A percentile compares a stretch with the other conserved stretches of the same genome.
phyloP scores from a whole-genome alignment of 1,140 invertebrate genomes.

The Drosophila bifasciata region DNA sequence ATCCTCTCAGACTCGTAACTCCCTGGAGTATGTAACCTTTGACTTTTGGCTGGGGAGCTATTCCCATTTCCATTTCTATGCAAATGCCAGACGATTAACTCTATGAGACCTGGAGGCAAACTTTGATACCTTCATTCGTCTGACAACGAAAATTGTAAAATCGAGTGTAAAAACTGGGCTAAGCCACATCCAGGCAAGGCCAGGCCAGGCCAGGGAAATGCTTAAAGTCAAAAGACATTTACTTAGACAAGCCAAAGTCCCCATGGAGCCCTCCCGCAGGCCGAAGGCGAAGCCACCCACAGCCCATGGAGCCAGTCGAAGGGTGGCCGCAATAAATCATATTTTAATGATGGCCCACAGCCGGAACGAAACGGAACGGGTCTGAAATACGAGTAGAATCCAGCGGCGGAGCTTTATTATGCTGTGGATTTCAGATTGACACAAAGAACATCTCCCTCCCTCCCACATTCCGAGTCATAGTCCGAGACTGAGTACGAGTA shows the following conservation, averaged over 20 bases:
- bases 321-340: constrained; percentile 65
- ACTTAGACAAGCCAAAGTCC: constrained; percentile 21
- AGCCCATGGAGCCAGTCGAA: constrained; percentile 17
- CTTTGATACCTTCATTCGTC: constrained; percentile 25
- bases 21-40: constrained; percentile 32
- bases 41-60: background rate
- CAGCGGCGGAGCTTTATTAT: constrained; percentile 56
- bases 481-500: background rate
- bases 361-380: constrained; percentile 57
- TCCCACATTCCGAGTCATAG: constrained; percentile 10
- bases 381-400: constrained; percentile 59
- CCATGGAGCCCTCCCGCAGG: constrained; percentile 32
- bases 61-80: constrained; percentile 29
- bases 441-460: constrained; percentile 46
- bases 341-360: constrained; percentile 71
- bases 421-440: constrained; percentile 49
- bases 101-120: constrained; percentile 23
- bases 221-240: constrained; percentile 50
- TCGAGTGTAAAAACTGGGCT: constrained; percentile 42
- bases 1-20: constrained; percentile 19
- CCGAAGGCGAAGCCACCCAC: constrained; percentile 40
- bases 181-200: constrained; percentile 8
- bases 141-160: constrained; percentile 47
- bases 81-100: constrained; percentile 64
- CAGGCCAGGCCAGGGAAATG: constrained; percentile 15